Evolutionary conservation across 2,888 invertebrate species (phyloP), one percentile per base, ranked within the genome.

Genomic region (Periphyllus acericola): DNA sequence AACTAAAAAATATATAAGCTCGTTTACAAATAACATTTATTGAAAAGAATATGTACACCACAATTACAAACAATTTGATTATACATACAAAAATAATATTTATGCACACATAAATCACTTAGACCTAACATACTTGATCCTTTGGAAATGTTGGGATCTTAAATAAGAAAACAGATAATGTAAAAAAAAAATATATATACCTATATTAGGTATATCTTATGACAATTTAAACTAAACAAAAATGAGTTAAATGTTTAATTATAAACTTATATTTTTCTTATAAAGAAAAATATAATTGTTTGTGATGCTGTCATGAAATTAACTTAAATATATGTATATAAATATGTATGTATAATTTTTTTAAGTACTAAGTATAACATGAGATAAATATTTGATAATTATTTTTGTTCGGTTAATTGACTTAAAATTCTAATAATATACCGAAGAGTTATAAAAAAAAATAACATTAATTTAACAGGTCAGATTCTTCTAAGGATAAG

Each of bases 21-120:
- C 76, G 46, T 84, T 84, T 78, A 76, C 84, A 84, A 78, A 80
- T 32, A 85, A 85, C 66, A 87, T 87, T 81, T 87, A 87, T 74
- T 81, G 46, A 60, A 80, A 85, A 71, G 17, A 81, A 40, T 87
- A 87, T 87, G 74, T 87, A 87, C 87, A 87, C 36, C 71, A 80
- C 46, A 72, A 86, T 80, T 72, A 86, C 21, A 86, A 74, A 87
- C 87, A 80, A 75, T 74, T 74, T 25, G 32, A 79, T 86, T 46
- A 79, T 86, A 86, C 72, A 86, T 72, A 72, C 79, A 55, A 86
- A 86, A 72, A 80, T 86, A 34, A 79, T 66, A 84, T 68, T 79
- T 86, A 86, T 72, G 55, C 71, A 86, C 36, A 72, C 25, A 79
- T 40, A 36, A 72, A 55, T 86, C n/a, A 79, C 36, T 79, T 72